Percentiles rank a stretch among this genome's conserved stretches.
phyloP scores from a whole-genome alignment of 2,113 vertebrate species.

The Passer montanus region DNA sequence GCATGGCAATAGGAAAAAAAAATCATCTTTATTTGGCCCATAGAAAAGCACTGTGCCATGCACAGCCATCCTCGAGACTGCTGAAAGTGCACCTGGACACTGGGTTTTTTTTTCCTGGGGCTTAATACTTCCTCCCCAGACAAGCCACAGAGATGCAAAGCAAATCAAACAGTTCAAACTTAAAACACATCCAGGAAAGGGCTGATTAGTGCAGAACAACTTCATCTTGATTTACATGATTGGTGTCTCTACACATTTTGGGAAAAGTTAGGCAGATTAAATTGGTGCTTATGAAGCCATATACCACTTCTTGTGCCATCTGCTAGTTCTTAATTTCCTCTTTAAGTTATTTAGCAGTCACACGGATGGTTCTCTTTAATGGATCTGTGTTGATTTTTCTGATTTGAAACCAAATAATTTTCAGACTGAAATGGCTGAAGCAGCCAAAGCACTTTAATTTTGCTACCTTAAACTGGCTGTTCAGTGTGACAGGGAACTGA shows the following conservation, averaged over 20 bases:
- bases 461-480: background rate
- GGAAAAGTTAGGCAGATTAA: background rate
- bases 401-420: background rate
- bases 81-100: background rate
- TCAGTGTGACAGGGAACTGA: background rate
- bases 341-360: conserved; percentile 12
- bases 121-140: background rate
- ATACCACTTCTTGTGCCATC: conserved; percentile 10
- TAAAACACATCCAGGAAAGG: background rate
- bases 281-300: background rate
- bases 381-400: background rate
- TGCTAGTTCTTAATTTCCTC: conserved; percentile 20
- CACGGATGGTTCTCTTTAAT: background rate
- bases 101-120: background rate
- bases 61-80: background rate
- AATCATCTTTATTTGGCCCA: background rate
- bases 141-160: background rate
- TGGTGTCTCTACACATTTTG: background rate
- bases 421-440: background rate
- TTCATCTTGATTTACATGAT: conserved; percentile 1
- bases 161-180: background rate
- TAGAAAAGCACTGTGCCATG: background rate
- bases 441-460: background rate
- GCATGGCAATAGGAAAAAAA: background rate
- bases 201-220: background rate